Evolutionary conservation across 2,888 invertebrate genomes (phyloP).

Genomic region (Lochmaea crataegi): DNA sequence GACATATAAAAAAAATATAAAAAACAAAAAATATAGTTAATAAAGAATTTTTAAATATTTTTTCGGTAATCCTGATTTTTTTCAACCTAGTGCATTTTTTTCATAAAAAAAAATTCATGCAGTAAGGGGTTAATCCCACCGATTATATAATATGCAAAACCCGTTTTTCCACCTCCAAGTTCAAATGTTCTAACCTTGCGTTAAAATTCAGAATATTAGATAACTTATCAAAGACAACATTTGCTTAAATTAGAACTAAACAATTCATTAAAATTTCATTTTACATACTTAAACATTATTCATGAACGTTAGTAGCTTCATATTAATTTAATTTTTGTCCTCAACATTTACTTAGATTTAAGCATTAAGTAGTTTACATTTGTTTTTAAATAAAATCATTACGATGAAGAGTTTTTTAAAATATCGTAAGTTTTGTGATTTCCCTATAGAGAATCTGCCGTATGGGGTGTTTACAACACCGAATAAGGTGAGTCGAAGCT

Average conservation of each 20-base stretch:
- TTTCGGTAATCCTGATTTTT: too few relatives aligned
- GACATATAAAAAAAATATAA: too few relatives aligned
- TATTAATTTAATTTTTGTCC: background rate
- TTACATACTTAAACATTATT: background rate
- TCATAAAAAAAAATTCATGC: too few relatives aligned
- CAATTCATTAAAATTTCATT: background rate
- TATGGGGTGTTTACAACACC: conserved; percentile 95
- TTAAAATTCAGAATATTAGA: conserved; percentile 7
- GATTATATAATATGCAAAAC: background rate
- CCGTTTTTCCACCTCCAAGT: background rate
- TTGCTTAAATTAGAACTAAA: conserved; percentile 1
- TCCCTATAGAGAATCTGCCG: conserved; percentile 96
- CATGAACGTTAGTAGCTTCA: too few relatives aligned
- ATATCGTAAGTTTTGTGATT: conserved; percentile 81
- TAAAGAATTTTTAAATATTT: too few relatives aligned
- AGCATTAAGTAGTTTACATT: background rate
- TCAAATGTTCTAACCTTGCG: background rate
- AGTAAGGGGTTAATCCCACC: too few relatives aligned
- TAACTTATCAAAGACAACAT: conserved; percentile 7
- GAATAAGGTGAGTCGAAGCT: conserved; percentile 79
- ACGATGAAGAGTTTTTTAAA: conserved; percentile 78
- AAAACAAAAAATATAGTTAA: too few relatives aligned
- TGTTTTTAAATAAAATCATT: background rate
- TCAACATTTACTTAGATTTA: background rate
- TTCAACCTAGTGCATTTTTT: too few relatives aligned